Evolutionary conservation across 2,797 vertebrate species (phyloP).

Genomic region (Diplodus sargus): DNA sequence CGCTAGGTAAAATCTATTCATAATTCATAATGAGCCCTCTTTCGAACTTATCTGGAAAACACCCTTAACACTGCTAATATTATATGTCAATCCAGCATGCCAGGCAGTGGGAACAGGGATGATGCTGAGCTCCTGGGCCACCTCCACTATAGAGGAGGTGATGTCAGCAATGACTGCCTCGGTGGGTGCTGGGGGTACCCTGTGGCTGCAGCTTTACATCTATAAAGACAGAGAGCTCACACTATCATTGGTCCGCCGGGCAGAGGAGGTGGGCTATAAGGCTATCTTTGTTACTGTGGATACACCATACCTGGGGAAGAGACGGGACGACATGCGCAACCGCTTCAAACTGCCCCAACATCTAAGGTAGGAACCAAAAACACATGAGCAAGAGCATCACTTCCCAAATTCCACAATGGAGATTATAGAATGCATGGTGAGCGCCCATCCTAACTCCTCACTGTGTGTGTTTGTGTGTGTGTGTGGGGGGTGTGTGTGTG

Average conservation of each 20-base stretch:
- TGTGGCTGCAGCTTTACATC: constrained; percentile 95
- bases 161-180: constrained; percentile 79
- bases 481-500: neutral
- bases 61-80: neutral
- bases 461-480: constrained; percentile 15
- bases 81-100: constrained; percentile 85
- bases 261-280: constrained; percentile 89
- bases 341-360: constrained; percentile 93
- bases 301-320: constrained; percentile 92
- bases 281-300: constrained; percentile 96
- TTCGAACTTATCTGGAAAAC: neutral
- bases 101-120: constrained; percentile 88
- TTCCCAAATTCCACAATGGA: neutral
- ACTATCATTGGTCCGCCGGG: constrained; percentile 88
- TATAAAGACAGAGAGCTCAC: constrained; percentile 93
- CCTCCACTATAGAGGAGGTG: constrained; percentile 95
- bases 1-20: neutral
- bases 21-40: neutral
- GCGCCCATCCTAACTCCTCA: neutral
- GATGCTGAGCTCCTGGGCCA: constrained; percentile 99
- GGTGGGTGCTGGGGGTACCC: constrained; percentile 62
- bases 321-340: constrained; percentile 92
- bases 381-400: neutral
- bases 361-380: constrained; percentile 87
- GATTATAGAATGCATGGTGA: neutral